These are phyloP conservation scores for Onthophagus sagittarius DNA, from an alignment of 2,888 invertebrate species.

Conservation along the genomic window DNA sequence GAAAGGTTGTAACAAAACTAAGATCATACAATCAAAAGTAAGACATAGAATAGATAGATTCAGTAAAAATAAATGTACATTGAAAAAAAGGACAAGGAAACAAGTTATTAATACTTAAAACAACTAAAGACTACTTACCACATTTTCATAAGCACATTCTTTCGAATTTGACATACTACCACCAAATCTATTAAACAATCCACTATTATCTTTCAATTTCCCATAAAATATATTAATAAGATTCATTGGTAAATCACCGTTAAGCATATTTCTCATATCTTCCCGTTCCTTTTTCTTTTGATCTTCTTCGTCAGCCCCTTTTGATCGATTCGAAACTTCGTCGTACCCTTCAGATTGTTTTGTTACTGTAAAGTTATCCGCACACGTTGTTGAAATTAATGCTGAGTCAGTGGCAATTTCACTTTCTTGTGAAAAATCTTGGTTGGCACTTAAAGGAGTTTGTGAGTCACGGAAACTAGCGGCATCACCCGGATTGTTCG, in stretches of 20 bases:
- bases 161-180: conserved; percentile 21
- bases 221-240: conserved; percentile 31
- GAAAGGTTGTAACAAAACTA: too few relatives aligned
- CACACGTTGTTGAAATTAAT: neutral
- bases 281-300: conserved; percentile 28
- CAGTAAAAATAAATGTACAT: too few relatives aligned
- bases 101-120: neutral
- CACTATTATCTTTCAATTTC: conserved; percentile 28
- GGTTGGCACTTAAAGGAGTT: conserved; percentile 3
- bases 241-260: conserved; percentile 33
- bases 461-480: conserved; percentile 19
- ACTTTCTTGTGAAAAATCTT: neutral
- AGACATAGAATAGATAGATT: too few relatives aligned
- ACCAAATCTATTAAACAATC: conserved; percentile 30
- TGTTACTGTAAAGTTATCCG: neutral
- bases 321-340: neutral
- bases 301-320: conserved; percentile 9
- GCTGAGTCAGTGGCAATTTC: neutral
- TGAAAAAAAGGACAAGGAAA: neutral
- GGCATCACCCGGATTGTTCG: neutral
- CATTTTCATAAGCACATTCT: conserved; percentile 28
- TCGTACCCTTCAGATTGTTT: neutral
- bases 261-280: conserved; percentile 32
- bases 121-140: conserved; percentile 29
- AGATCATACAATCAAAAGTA: too few relatives aligned